phyloP scores from a whole-genome alignment of 2,113 vertebrate genomes.

The Epinephelus cyanopodus region DNA sequence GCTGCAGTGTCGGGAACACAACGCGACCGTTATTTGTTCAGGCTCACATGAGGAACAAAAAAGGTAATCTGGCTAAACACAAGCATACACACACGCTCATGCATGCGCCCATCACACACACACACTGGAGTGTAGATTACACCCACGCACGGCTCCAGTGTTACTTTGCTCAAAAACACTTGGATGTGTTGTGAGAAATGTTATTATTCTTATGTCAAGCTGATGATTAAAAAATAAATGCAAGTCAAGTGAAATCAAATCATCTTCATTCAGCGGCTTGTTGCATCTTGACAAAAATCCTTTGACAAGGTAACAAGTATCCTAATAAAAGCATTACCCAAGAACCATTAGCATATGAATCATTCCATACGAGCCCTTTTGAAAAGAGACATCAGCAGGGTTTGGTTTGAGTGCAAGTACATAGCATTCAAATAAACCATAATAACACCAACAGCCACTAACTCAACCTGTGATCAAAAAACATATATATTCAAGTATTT shows the following conservation, averaged over 20 bases:
- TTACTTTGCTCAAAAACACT: conserved; percentile 65
- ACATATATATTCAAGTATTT: conserved; percentile 46
- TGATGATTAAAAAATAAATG: conserved; percentile 77
- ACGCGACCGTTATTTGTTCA: conserved; percentile 60
- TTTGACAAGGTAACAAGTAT: conserved; percentile 78
- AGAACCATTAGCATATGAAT: conserved; percentile 78
- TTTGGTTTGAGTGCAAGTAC: conserved; percentile 40
- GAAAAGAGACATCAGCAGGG: conserved; percentile 43
- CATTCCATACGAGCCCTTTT: conserved; percentile 54
- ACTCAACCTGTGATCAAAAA: conserved; percentile 37
- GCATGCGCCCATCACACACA: conserved; percentile 17
- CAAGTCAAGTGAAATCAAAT: conserved; percentile 77
- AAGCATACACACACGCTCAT: not conserved
- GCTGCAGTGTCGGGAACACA: conserved; percentile 72
- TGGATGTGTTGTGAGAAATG: conserved; percentile 55
- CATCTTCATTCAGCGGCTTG: conserved; percentile 76
- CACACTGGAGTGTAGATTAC: conserved; percentile 36
- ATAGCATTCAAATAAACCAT: conserved; percentile 55
- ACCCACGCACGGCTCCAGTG: conserved; percentile 37
- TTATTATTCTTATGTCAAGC: conserved; percentile 69
- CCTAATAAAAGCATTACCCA: conserved; percentile 77
- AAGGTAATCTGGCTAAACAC: conserved; percentile 40
- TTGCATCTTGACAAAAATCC: conserved; percentile 78
- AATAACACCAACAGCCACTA: conserved; percentile 61
- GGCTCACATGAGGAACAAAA: conserved; percentile 30